phyloP scores from a whole-genome alignment of 2,797 vertebrate species.

The Passerculus sandwichensis region DNA sequence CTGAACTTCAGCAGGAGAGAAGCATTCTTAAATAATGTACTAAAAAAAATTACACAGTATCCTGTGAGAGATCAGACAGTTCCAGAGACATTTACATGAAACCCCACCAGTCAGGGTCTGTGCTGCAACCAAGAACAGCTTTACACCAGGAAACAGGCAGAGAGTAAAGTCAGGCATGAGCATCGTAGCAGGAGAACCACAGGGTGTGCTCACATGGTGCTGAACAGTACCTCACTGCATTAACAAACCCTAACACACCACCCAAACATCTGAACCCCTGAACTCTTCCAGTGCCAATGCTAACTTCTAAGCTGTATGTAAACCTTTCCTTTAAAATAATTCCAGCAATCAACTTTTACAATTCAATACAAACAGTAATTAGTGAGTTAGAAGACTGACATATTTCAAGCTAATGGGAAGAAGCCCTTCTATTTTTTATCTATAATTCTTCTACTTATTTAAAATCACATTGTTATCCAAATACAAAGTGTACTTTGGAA shows the following conservation, averaged over 20 bases:
- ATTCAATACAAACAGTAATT: constrained; percentile 38
- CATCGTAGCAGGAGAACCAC: not conserved
- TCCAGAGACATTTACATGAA: not conserved
- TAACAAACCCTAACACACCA: not conserved
- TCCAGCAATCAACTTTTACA: not conserved
- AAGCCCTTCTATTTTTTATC: not conserved
- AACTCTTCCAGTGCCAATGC: not conserved
- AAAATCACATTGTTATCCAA: not conserved
- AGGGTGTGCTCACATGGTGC: not conserved
- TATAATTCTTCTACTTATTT: not conserved
- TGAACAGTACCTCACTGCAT: not conserved
- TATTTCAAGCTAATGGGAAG: not conserved
- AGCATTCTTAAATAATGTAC: not conserved
- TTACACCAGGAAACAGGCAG: not conserved
- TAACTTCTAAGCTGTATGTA: not conserved
- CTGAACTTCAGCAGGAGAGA: not conserved
- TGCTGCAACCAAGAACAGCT: constrained; percentile 3
- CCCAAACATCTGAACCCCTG: not conserved
- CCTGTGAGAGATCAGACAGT: not conserved
- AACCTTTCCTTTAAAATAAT: not conserved
- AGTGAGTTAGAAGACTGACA: constrained; percentile 41
- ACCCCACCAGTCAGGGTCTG: not conserved
- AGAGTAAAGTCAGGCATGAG: not conserved
- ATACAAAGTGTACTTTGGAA: not conserved
- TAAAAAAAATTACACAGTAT: not conserved